Evolutionary conservation across 2,113 vertebrate species (phyloP), one percentile per base, ranked within the genome.

Genomic region (Elanoides forficatus): DNA sequence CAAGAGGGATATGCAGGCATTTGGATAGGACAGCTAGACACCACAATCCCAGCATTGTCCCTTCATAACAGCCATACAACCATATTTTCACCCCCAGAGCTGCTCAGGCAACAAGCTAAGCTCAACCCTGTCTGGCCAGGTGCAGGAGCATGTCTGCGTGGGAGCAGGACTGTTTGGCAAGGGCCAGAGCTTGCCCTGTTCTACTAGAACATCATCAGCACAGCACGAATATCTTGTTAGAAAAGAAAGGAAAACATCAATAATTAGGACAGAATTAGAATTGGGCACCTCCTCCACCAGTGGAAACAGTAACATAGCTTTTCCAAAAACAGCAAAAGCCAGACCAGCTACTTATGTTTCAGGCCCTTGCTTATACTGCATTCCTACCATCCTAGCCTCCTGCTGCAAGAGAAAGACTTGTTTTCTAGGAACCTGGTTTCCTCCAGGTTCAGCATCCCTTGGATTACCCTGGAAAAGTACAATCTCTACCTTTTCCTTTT

Each of bases 21-120:
- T 10, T 15, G 27, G 65, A 29, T 0, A 26, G 48, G 2, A 21
- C 0, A 7, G 56, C 42, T 34, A 48, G 26, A 13, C 62, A 34
- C 34, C 74, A 12, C 60, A 18, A 4, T 4, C 36, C 11, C 71
- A 34, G n/a, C 30, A 14, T 1, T 1, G 0, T 6, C 74, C 55
- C 74, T 13, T 55, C 19, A 6, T 42, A 63, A 43, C 6, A 13
- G n/a, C 30, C 15, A 48, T 4, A 32, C 71, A 63, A 1, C 25
- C 2, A 0, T 11, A 6, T 45, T 81, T 56, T 30, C 45, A 29
- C 34, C 9, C 36, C 42, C 16, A 25, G 62, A 81, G 34, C 26
- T 55, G 63, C 45, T 17, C 36, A 65, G 55, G 38, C 81, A 40
- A 27, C 13, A 19, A 30, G 26, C 23, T 36, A 15, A 59, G 59